Evolutionary conservation across 92 coral and sea anemone genomes (phyloP), one percentile per base, ranked within the genome.

Genomic region (Bergia puertoricense): DNA sequence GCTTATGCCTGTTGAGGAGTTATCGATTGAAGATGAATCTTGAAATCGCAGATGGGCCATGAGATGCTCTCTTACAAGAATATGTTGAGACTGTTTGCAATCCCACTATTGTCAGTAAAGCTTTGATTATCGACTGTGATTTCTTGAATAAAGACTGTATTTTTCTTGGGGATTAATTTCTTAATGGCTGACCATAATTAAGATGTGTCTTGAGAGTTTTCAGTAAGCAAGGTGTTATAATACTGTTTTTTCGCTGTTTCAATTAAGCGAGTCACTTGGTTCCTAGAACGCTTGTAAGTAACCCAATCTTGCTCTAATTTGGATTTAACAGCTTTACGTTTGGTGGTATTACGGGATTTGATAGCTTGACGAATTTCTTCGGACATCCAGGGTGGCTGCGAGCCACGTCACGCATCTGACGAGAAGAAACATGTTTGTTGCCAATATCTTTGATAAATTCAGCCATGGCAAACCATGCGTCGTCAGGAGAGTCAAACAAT

Each of bases 321-420:
- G 40, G 89, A 74, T n/a, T 46, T 86, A 38, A 9, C 10, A 42
- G 89, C 89, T 57, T n/a, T 74, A 8, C 89, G 82, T 44, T 80
- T 40, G 13, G 1, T 80, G 5, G 40, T 80, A 56, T 66, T 66
- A 18, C 72, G 72, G 72, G 22, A 11, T 66, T 66, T 66, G 15
- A 7, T 66, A 18, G 83, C 62, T 79, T 79, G 83, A 15, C 62
- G 30, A 38, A 79, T 79, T 79, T 79, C 83, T 1, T 79, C 77
- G 8, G 91, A 45, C 89, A 90, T 90, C 95, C 93, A 93, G 40
- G 88, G 88, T 18, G 91, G 90, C 65, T 78, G 92, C n/a, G 89
- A 82, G 22, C 90, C 89, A 67, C 86, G 79, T 66, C 86, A 44
- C 89, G 86, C 57, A 85, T 77, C 40, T 45, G 46, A 57, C 76